These are phyloP conservation scores for Zaprionus ghesquierei DNA, from an alignment of 1,140 invertebrate genomes.

Conservation along the genomic window DNA sequence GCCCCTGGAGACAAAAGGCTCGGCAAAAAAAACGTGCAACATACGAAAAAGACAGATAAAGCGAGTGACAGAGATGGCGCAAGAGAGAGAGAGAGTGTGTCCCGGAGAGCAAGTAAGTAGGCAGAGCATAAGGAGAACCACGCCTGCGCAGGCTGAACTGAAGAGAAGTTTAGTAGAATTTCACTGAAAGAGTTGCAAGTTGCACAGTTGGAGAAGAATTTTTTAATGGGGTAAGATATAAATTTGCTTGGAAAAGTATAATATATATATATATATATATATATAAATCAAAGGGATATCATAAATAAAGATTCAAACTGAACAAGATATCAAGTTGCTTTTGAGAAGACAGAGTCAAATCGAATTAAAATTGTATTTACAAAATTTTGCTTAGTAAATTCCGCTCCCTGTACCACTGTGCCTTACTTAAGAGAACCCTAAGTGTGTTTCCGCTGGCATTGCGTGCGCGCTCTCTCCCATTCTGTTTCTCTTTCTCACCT, in stretches of 20 bases:
- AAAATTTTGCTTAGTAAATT: not conserved
- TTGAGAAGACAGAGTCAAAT: too few relatives aligned
- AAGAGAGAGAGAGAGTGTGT: not conserved
- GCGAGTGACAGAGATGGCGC: not conserved
- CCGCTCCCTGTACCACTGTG: not conserved
- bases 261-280: too few relatives aligned
- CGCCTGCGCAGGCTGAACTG: slow-evolving; percentile 22
- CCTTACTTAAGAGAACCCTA: slow-evolving; percentile 9
- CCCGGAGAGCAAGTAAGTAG: not conserved
- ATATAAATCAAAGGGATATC: too few relatives aligned
- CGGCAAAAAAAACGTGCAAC: slow-evolving; percentile 42
- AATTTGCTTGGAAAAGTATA: too few relatives aligned
- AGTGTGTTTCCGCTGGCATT: not conserved
- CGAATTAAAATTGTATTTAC: not conserved
- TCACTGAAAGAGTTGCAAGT: slow-evolving; percentile 8
- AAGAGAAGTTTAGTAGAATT: slow-evolving; percentile 30
- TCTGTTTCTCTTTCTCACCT: slow-evolving; percentile 11
- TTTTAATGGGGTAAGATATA: too few relatives aligned
- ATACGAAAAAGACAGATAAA: not conserved
- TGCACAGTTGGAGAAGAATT: not conserved
- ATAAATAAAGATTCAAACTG: too few relatives aligned
- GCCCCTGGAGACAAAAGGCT: slow-evolving; percentile 33
- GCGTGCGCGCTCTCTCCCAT: not conserved
- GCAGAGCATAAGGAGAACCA: not conserved
- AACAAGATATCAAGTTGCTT: too few relatives aligned